Evolutionary conservation across 2,113 vertebrate genomes (phyloP).

Genomic region (Phrynosoma platyrhinos): DNA sequence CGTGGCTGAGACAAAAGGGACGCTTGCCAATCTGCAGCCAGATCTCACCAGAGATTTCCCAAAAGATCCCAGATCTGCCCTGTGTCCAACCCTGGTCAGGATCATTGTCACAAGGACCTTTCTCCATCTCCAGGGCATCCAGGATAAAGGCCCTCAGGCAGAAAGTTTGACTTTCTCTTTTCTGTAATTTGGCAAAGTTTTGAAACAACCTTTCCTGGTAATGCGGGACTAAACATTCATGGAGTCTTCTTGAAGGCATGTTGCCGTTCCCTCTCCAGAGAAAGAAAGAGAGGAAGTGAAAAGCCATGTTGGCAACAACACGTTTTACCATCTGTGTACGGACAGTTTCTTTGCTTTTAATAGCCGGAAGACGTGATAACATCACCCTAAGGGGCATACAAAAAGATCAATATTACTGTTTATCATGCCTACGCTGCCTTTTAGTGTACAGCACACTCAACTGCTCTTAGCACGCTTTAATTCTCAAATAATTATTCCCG

Average conservation of each 20-base stretch:
- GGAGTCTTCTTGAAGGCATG: neutral
- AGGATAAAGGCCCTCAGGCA: too few relatives aligned
- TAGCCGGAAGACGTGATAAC: constrained; percentile 20
- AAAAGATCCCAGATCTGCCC: too few relatives aligned
- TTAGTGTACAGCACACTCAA: neutral
- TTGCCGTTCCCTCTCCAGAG: neutral
- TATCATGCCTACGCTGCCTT: constrained; percentile 11
- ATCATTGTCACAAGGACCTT: neutral
- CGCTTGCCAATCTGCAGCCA: too few relatives aligned
- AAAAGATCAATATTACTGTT: constrained; percentile 19
- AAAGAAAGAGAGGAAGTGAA: neutral
- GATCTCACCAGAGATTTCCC: too few relatives aligned
- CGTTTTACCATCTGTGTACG: neutral
- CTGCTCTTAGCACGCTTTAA: neutral
- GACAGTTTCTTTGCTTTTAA: constrained; percentile 15
- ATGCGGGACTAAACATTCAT: neutral
- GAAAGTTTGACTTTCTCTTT: neutral
- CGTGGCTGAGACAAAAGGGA: neutral
- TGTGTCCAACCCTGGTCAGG: too few relatives aligned
- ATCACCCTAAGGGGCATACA: neutral
- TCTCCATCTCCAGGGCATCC: neutral
- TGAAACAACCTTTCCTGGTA: neutral
- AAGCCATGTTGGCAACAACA: neutral
- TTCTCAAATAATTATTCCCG: constrained; percentile 10
- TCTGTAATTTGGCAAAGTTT: neutral